Evolutionary conservation across 2,888 invertebrate genomes (phyloP).

Genomic region (Platycheirus albimanus): DNA sequence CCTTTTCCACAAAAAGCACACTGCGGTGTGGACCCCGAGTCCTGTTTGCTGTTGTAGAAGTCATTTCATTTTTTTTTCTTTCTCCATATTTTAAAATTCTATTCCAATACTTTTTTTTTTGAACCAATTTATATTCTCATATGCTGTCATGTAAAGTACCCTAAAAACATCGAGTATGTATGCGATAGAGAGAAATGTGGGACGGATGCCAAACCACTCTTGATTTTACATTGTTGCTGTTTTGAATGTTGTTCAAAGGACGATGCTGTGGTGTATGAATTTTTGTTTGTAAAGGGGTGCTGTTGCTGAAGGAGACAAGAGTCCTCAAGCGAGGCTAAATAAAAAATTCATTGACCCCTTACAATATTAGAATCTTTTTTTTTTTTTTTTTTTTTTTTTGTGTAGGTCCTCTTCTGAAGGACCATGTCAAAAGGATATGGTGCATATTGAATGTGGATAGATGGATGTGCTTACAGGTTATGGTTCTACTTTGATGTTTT

Average conservation of each 20-base stretch:
- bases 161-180: conserved; percentile 40
- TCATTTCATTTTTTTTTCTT: not conserved
- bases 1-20: conserved; percentile 19
- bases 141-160: conserved; percentile 66
- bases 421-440: conserved; percentile 41
- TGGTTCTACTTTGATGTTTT: conserved; percentile 37
- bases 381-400: conserved; percentile 8
- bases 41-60: conserved; percentile 48
- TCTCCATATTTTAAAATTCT: not conserved
- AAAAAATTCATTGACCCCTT: conserved; percentile 71
- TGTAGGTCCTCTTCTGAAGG: conserved; percentile 17
- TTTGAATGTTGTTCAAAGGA: conserved; percentile 24
- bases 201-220: conserved; percentile 58
- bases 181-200: conserved; percentile 18
- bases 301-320: conserved; percentile 33
- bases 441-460: conserved; percentile 32
- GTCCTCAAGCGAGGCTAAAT: conserved; percentile 49
- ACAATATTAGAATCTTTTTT: conserved; percentile 49
- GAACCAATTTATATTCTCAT: conserved; percentile 62
- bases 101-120: not conserved
- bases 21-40: conserved; percentile 27
- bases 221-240: conserved; percentile 60
- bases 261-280: conserved; percentile 12
- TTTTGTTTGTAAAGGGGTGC: conserved; percentile 5
- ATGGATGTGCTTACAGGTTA: conserved; percentile 18